Evolutionary conservation across 2,888 invertebrate genomes (phyloP), one percentile per base, ranked within the genome.

Genomic region (Andrena hattorfiana): DNA sequence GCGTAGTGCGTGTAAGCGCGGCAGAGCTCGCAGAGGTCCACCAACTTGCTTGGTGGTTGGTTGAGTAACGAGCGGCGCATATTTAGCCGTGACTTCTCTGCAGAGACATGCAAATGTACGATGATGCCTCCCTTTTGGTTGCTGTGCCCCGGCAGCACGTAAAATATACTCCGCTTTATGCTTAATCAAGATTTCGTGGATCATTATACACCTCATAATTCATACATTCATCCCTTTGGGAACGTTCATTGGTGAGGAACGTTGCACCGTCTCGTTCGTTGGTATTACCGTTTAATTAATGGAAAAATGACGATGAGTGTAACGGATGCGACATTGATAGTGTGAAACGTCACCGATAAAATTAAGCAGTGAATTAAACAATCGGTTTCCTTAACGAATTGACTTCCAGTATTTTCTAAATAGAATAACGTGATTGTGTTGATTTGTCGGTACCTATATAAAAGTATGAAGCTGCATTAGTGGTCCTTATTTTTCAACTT

Each of bases 41-140:
- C 83, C 85, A 54, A 81, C 78, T 66, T 84, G 77, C 85, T 82
- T 85, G 86, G 88, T 76, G 89, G 89, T 87, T 86, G 84, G 87
- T 83, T 87, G 88, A 87, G 83, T 89, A 89, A 89, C 89, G 89
- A 89, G 87, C 88, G 76, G 84, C 81, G 89, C 89, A 89, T 88
- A 89, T 89, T 89, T 89, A 89, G 88, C 80, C 85, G 77, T 75
- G 83, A 87, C 83, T 78, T 86, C 85, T 87, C 85, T 84, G 81
- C 81, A 86, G 85, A 83, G 87, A 85, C 83, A 88, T 87, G 87
- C 87, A 87, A 87, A 87, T 88, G 83, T 74, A 84, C 77, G 79
- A 59, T 85, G 85, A 81, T 85, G 84, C 78, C 85, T 85, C 79
- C 42, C 86, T 85, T 85, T 83, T 78, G 80, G 70, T 83, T 81